Percentiles rank a stretch among this genome's conserved stretches.
phyloP scores from a whole-genome alignment of 1,140 invertebrate species.

The Neodiprion virginianus region DNA sequence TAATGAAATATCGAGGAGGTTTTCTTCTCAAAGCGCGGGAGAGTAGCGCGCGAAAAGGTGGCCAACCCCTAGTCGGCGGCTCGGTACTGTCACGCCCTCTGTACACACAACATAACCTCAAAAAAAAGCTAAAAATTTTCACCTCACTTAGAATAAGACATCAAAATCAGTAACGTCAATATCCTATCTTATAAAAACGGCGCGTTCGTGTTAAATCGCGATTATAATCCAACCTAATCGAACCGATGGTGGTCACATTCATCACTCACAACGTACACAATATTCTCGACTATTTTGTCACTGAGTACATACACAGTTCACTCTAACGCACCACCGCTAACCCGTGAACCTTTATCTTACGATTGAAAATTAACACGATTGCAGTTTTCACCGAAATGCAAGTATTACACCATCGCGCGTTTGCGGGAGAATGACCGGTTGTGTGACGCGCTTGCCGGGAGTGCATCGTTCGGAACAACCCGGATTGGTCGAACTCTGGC shows the following conservation, averaged over 20 bases:
- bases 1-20: conserved; percentile 11
- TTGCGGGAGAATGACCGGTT: background rate
- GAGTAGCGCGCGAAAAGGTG: conserved; percentile 56
- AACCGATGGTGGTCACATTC: background rate
- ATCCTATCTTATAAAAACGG: background rate
- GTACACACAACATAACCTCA: conserved; percentile 58
- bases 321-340: background rate
- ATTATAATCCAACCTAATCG: background rate
- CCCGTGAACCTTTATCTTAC: too few relatives aligned
- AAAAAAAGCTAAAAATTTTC: conserved; percentile 19
- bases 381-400: background rate
- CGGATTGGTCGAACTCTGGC: background rate
- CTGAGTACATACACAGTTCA: background rate
- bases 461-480: background rate
- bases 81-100: conserved; percentile 55
- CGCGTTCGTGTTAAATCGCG: background rate
- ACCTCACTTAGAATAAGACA: background rate
- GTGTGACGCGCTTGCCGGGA: conserved; percentile 2
- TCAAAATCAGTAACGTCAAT: background rate
- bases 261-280: background rate
- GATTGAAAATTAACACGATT: background rate
- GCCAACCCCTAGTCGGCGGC: conserved; percentile 51
- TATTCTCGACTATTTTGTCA: background rate
- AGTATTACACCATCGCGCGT: background rate
- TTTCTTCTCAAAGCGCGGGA: conserved; percentile 52